Percentiles rank a stretch among this genome's conserved stretches.
Conservation (phyloP, 1,140 invertebrate species). For the Drosophila punjabiensis region DNA sequence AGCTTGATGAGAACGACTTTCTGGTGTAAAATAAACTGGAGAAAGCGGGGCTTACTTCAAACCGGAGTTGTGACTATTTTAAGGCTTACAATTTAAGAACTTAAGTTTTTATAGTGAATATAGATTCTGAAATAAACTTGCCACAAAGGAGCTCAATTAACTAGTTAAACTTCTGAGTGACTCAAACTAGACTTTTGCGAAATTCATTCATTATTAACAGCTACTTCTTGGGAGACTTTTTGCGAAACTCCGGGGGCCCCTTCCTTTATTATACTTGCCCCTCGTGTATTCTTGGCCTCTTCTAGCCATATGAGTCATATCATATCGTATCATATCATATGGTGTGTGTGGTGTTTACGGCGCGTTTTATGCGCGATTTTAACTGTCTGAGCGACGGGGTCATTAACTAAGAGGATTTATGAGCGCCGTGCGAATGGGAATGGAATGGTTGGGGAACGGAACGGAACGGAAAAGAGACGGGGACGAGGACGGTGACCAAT, state of each 20-base stretch:
- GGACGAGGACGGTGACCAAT: constrained; percentile 51
- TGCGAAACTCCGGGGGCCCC: constrained; percentile 20
- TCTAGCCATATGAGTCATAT: constrained; percentile 63
- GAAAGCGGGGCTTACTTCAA: neutral
- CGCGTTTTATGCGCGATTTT: constrained; percentile 73
- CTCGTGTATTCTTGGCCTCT: constrained; percentile 9
- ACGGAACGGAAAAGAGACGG: constrained; percentile 21
- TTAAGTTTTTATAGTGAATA: neutral
- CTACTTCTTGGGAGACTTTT: constrained; percentile 14
- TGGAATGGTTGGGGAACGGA: constrained; percentile 25
- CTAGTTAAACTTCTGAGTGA: constrained; percentile 8
- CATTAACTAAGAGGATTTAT: constrained; percentile 83
- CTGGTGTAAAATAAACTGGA: neutral
- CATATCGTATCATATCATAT: constrained; percentile 16
- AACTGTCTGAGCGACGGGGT: constrained; percentile 80
- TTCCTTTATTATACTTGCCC: neutral
- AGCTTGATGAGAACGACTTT: constrained; percentile 9
- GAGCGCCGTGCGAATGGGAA: constrained; percentile 58
- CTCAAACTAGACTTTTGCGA: constrained; percentile 24
- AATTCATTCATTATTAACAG: constrained; percentile 37
- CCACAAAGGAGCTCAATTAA: constrained; percentile 1
- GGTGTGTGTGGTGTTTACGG: constrained; percentile 39
- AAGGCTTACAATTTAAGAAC: neutral
- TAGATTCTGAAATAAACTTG: neutral
- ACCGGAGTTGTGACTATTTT: neutral